Evolutionary conservation across 2,797 vertebrate genomes (phyloP), one percentile per base, ranked within the genome.

Genomic region (Danio jaintianensis): DNA sequence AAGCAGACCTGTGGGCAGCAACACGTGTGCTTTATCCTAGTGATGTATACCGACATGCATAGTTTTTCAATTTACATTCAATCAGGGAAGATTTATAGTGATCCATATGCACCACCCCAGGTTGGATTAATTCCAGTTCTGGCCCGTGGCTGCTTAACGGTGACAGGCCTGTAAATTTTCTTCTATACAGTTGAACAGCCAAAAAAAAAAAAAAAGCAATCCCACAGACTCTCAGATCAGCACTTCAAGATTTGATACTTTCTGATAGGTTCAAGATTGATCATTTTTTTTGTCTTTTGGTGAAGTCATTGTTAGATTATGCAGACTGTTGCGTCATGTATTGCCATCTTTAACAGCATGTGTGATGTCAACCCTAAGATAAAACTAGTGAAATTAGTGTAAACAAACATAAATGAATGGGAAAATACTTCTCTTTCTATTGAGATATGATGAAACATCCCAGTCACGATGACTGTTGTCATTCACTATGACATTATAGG

Each of bases 71-170:
- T 80, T 83, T 80, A 75, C 56, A 91, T 93, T 94, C 90, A 91
- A 92, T 94, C 91, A 91, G 89, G 75, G 45, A 62, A 88, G 89
- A 92, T 92, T 93, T 92, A 92, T 91, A 85, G 84, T 88, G 88
- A 91, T 93, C 90, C 87, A 84, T 85, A 88, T 83, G 81, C 87
- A 86, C 86, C 87, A 89, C 86, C 88, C 87, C 86, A 85, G 87
- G 90, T 91, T 88, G 85, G 87, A 88, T 87, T 92, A 91, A 92
- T 93, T 90, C 90, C 79, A 16, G 82, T 88, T 89, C 91, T 84
- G 84, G 87, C 86, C 87, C 75, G 55, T 73, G 82, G 88, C 89
- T 84, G 81, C 90, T 92, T 89, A 89, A 89, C 76, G 80, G 88
- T 85, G 89, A 87, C 90, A 89, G 84, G 85, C 85, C 86, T 89